Evolutionary conservation across 2,888 invertebrate species (phyloP), one percentile per base, ranked within the genome.

Genomic region (Callyntrura guangdongensis): DNA sequence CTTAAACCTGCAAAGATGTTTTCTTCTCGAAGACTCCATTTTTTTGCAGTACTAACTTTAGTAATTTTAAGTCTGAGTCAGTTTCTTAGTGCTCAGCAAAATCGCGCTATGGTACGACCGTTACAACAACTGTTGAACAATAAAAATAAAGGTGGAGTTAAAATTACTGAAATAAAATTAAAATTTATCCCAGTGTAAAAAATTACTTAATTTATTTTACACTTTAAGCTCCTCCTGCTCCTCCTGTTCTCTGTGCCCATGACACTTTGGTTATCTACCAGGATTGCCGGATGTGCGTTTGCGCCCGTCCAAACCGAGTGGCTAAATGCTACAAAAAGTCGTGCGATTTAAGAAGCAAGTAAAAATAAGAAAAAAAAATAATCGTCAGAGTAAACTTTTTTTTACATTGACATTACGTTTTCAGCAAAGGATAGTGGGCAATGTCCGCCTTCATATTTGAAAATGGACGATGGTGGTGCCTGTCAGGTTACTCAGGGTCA

Each of bases 221-320:
- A n/a, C n/a, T n/a, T n/a, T n/a, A 5, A 36, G 27, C 11, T 72
- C 12, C 27, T 36, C 72, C n/a, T 12, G 45, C 49, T 84, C 61
- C 84, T 27, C 87, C 89, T 69, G 91, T 92, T 0, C 83, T 92
- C 56, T 93, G 93, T 72, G 89, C 84, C 8, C 83, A 84, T 17
- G 93, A 93, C 49, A 91, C 91, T 8, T 36, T 93, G 0, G 72
- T 93, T 86, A 64, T 93, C 27, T 93, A 93, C 67, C 81, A 89
- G 14, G 93, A 93, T 74, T 93, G 93, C 53, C 74, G 92, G n/a
- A 83, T 93, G 81, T 93, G 93, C 61, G 86, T 83, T 22, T 93
- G 93, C 64, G 91, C 92, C 0, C 84, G 87, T 17, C 92, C 93
- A n/a, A 91, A 93, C 74, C 86, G 91, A 47, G 45, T 90, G 11